Evolutionary conservation across 2,113 vertebrate genomes (phyloP), one percentile per base, ranked within the genome.

Genomic region (Sapajus apella): DNA sequence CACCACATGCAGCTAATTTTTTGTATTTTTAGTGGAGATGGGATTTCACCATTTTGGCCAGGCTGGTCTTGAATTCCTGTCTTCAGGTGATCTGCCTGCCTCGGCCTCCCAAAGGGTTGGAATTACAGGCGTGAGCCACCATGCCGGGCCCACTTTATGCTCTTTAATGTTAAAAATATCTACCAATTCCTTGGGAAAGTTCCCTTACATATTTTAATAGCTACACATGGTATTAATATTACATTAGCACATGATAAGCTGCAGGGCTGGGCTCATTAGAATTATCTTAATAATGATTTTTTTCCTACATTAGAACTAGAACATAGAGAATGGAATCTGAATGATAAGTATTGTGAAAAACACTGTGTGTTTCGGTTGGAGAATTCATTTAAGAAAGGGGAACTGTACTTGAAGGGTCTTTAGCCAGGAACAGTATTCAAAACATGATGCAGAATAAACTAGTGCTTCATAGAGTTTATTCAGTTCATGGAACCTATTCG

Each of bases 211-310:
- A 9, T 40, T 81, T 64, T 47, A 85, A 47, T 82, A 75, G 23
- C 56, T 70, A 7, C 2, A 21, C 10, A 87, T 72, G 20, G 21
- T 66, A 70, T 47, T 47, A 79, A 47, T 58, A 82, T 27, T 66
- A 2, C 2, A 17, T 25, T 18, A 35, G 21, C n/a, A 21, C 85
- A 50, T 86, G 47, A 45, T 37, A 45, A 66, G 21, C n/a, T 85
- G 32, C 4, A 81, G 12, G 5, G 8, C 8, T 92, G 9, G 3
- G 50, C 12, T 61, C 55, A 16, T 61, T 7, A 77, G 56, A 76
- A 43, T 30, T 66, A 32, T 43, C 17, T 92, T 25, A 25, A 23
- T 18, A 11, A 77, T n/a, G n/a, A 77, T 92, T 96, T 90, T 92
- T 37, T 2, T 87, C 16, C 18, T 32, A 72, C 20, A 73, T 61